Evolutionary conservation across 2,888 invertebrate genomes (phyloP).

Genomic region (Julus scanicus): DNA sequence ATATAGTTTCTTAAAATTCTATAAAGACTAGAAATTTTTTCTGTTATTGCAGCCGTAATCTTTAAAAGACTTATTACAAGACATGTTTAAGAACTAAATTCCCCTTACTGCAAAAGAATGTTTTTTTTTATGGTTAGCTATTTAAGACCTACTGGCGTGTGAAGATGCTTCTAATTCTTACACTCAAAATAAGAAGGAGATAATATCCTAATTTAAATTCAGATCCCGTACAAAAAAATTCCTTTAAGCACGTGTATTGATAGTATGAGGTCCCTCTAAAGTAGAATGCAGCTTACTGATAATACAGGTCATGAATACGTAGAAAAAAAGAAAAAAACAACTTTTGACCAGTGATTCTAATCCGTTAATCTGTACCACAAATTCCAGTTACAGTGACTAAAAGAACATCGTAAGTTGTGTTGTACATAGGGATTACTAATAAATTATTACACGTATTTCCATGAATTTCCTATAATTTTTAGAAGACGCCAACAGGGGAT

Average conservation of each 20-base stretch:
- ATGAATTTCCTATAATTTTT: neutral
- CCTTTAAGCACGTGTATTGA: neutral
- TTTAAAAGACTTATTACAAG: neutral
- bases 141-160: conserved; percentile 3
- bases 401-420: conserved; percentile 6
- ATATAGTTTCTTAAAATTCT: neutral
- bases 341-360: neutral
- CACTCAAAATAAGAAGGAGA: conserved; percentile 3
- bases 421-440: neutral
- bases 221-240: conserved; percentile 29
- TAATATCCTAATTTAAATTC: conserved; percentile 17
- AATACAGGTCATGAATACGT: neutral
- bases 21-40: neutral
- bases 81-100: neutral
- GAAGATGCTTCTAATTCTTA: conserved; percentile 5
- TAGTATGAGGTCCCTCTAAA: conserved; percentile 37
- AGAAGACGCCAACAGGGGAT: conserved; percentile 1
- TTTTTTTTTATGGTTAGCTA: conserved; percentile 2
- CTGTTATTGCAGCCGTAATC: neutral
- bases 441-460: conserved; percentile 18
- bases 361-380: conserved; percentile 39
- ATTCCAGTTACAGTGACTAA: neutral
- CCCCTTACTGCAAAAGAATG: neutral
- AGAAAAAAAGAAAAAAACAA: neutral
- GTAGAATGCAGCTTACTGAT: neutral